Evolutionary conservation across 2,113 vertebrate species (phyloP), one percentile per base, ranked within the genome.

Genomic region (Pituophis catenifer): DNA sequence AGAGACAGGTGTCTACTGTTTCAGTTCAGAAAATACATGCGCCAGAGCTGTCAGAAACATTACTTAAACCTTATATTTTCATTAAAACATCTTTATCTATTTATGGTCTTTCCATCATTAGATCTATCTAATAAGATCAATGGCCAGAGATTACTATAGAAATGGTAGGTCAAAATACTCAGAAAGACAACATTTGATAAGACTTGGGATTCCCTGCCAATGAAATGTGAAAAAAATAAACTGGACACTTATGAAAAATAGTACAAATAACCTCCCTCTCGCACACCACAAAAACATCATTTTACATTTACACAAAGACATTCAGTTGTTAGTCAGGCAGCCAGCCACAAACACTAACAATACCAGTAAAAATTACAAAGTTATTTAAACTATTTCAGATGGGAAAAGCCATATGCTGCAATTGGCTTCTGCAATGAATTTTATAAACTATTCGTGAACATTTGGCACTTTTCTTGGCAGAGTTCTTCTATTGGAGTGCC

Each of bases 381-480:
- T 87, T 91, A 89, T 86, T 93, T 88, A 92, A 93, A 0, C 87
- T 33, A 1, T 91, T 86, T 90, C 0, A 3, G 54, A 0, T 0
- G 33, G 38, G n/a, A 91, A 55, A 94, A 93, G 91, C 93, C 93
- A 50, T 0, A 0, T 92, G 89, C 87, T 93, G 85, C 58, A 90
- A 54, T 87, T 95, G 91, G 93, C 93, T 94, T 87, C n/a, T 38
- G 90, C 0, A 0, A 23, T 53, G 93, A 91, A 94, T 44, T 92
- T 91, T 93, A 88, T 91, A 90, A 94, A 95, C 4, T 62, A 24
- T 86, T 62, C 53, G 62, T 89, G 54, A 91, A 55, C 57, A 91
- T 95, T 91, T 81, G 92, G 94, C 57, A 55, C 38, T 1, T 92
- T 89, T 92, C 85, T 94, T 96, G 94, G 91, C 94, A 95, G 54